Conservation (phyloP, 2,888 invertebrate genomes). For the Tipula lateralis region DNA sequence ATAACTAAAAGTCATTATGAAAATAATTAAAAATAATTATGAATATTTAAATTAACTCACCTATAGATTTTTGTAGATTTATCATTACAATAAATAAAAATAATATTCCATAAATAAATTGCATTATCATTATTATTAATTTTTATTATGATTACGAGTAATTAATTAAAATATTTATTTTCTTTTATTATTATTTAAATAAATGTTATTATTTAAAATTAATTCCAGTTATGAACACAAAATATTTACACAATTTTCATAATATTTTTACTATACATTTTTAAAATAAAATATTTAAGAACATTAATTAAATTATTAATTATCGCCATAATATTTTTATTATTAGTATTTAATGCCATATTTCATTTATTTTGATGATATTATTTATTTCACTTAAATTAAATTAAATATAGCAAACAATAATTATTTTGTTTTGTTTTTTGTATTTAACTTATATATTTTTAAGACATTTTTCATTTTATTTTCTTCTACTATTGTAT, state of each 20-base stretch:
- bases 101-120: slow-evolving; percentile 19
- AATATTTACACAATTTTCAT: background rate
- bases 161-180: background rate
- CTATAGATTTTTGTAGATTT: slow-evolving; percentile 19
- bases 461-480: background rate
- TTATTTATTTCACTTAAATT: background rate
- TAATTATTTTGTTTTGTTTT: background rate
- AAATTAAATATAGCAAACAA: background rate
- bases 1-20: background rate
- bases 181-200: background rate
- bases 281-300: slow-evolving; percentile 1
- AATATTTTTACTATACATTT: slow-evolving; percentile 12
- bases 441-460: background rate
- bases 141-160: background rate
- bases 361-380: background rate
- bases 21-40: background rate
- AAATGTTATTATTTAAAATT: background rate
- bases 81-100: slow-evolving; percentile 19
- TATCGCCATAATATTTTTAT: background rate
- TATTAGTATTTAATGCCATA: background rate
- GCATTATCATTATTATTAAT: slow-evolving; percentile 24
- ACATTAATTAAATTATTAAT: slow-evolving; percentile 9
- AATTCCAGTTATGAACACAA: background rate
- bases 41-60: background rate
- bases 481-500: background rate